phyloP scores from a whole-genome alignment of 2,113 vertebrate species.

The Eidolon helvum region DNA sequence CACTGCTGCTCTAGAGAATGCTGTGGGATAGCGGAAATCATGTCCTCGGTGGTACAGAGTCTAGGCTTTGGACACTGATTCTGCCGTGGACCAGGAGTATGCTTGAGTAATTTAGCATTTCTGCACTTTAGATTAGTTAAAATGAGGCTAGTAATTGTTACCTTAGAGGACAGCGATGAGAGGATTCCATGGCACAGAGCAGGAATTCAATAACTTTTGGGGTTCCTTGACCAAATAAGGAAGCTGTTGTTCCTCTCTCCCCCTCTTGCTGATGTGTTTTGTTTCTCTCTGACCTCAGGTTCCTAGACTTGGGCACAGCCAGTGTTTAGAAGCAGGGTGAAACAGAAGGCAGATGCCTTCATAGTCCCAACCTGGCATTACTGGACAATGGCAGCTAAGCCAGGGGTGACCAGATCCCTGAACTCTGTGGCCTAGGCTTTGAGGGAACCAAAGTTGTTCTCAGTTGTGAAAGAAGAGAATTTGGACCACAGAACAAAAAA shows the following conservation, averaged over 20 bases:
- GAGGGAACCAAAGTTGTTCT: not conserved
- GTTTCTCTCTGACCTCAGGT: slow-evolving; percentile 29
- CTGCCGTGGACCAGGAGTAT: not conserved
- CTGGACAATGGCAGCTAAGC: not conserved
- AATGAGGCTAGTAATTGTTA: not conserved
- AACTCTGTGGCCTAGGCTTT: not conserved
- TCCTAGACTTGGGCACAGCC: not conserved
- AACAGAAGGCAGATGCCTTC: not conserved
- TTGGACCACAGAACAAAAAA: not conserved
- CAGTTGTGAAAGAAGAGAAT: not conserved
- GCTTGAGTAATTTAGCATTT: not conserved
- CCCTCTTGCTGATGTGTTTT: not conserved
- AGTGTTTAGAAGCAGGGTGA: not conserved
- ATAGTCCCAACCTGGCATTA: not conserved
- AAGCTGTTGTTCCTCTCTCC: not conserved
- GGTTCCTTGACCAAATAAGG: not conserved
- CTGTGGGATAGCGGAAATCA: not conserved
- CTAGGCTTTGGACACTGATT: not conserved
- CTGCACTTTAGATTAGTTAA: not conserved
- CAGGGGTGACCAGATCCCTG: not conserved
- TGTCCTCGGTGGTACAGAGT: not conserved
- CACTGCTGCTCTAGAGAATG: not conserved
- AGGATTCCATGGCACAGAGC: not conserved
- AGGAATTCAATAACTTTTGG: not conserved
- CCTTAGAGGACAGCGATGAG: not conserved